Conservation (phyloP, 2,113 vertebrate species). For the Galemys pyrenaicus region DNA sequence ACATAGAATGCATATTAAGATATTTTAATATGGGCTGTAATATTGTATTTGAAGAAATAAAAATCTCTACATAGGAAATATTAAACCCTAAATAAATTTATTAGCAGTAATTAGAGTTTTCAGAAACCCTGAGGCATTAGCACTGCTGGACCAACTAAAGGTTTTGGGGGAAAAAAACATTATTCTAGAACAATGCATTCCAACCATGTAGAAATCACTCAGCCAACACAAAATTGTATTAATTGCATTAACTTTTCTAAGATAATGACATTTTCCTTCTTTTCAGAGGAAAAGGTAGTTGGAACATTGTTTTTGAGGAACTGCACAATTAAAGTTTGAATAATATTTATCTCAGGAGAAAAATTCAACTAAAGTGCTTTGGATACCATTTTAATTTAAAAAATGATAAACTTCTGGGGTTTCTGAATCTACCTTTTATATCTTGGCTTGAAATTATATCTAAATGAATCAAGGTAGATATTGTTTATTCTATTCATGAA, state of each 20-base stretch:
- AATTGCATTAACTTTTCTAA: conserved; percentile 28
- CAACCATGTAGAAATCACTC: conserved; percentile 14
- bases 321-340: neutral
- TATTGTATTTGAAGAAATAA: conserved; percentile 52
- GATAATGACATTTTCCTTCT: neutral
- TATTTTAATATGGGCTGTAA: neutral
- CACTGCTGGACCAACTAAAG: conserved; percentile 28
- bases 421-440: neutral
- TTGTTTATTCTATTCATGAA: neutral
- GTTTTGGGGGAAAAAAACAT: conserved; percentile 58
- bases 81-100: conserved; percentile 14
- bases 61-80: conserved; percentile 12
- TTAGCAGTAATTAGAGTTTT: conserved; percentile 39
- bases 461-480: neutral
- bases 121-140: conserved; percentile 31
- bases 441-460: neutral
- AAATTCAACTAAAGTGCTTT: neutral
- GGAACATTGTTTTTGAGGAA: neutral
- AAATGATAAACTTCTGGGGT: neutral
- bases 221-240: conserved; percentile 46
- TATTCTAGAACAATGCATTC: conserved; percentile 42
- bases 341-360: neutral
- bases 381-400: neutral
- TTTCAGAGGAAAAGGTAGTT: neutral
- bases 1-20: neutral